Conservation (phyloP, 2,113 vertebrate species). For the Mustelus asterias region DNA sequence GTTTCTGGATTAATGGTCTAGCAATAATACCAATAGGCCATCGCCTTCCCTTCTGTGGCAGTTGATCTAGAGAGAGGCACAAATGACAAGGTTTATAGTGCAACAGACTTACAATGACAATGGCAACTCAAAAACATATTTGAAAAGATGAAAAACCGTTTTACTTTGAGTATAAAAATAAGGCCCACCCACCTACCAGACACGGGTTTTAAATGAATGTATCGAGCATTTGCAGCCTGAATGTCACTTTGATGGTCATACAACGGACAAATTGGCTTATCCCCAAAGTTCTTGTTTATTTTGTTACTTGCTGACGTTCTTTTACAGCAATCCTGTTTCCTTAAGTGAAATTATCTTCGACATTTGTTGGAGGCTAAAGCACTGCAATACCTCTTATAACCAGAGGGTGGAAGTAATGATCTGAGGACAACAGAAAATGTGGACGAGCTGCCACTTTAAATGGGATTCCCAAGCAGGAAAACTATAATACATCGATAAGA, state of each 20-base stretch:
- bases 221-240: neutral
- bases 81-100: too few relatives aligned
- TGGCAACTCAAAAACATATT: neutral
- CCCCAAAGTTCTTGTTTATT: neutral
- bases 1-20: too few relatives aligned
- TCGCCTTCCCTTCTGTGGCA: too few relatives aligned
- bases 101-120: neutral
- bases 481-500: neutral
- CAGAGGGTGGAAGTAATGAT: conserved; percentile 10
- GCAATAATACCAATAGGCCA: too few relatives aligned
- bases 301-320: neutral
- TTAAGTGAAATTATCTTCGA: neutral
- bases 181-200: neutral
- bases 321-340: neutral
- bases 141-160: neutral
- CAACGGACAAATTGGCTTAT: neutral
- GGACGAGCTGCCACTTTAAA: neutral
- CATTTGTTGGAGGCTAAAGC: neutral
- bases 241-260: neutral
- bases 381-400: neutral
- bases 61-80: neutral
- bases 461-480: neutral
- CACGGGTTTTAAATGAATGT: neutral
- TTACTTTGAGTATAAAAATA: neutral
- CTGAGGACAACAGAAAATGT: neutral